Conservation (phyloP, 2,888 invertebrate species). For the Caenorhabditis doughertyi region DNA sequence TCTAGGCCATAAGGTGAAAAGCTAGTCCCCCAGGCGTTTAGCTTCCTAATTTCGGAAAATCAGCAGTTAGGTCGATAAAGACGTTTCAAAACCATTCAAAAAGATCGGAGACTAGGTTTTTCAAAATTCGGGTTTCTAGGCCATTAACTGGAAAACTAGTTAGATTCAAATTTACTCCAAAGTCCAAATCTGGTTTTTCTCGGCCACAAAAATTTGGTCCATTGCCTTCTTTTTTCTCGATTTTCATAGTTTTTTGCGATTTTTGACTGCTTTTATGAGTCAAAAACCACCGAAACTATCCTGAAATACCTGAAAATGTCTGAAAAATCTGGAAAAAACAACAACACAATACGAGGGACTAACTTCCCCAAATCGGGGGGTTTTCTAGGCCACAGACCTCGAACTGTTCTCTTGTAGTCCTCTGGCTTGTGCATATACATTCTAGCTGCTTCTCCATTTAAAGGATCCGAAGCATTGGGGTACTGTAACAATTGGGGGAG, state of each 20-base stretch:
- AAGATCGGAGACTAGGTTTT: background rate
- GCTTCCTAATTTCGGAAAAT: no score
- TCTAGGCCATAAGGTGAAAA: constrained; percentile 18
- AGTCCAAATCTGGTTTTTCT: no score
- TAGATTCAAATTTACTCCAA: no score
- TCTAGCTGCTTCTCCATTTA: constrained; percentile 99
- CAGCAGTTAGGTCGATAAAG: no score
- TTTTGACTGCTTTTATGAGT: background rate
- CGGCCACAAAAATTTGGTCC: background rate
- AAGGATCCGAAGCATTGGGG: constrained; percentile 99
- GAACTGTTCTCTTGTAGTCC: constrained; percentile 99
- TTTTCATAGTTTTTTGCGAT: background rate
- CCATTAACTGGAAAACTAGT: background rate
- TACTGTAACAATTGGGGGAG: constrained; percentile 98
- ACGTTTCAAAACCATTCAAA: background rate
- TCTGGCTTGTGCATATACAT: constrained; percentile 99
- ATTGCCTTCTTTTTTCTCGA: background rate
- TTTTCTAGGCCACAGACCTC: no score
- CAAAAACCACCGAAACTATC: background rate
- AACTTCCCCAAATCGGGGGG: background rate
- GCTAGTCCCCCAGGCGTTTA: background rate
- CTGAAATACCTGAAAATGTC: background rate
- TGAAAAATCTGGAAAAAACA: background rate
- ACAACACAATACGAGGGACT: no score
- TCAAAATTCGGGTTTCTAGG: background rate